Conservation (phyloP, 1,140 invertebrate genomes). For the Drosophila miranda region DNA sequence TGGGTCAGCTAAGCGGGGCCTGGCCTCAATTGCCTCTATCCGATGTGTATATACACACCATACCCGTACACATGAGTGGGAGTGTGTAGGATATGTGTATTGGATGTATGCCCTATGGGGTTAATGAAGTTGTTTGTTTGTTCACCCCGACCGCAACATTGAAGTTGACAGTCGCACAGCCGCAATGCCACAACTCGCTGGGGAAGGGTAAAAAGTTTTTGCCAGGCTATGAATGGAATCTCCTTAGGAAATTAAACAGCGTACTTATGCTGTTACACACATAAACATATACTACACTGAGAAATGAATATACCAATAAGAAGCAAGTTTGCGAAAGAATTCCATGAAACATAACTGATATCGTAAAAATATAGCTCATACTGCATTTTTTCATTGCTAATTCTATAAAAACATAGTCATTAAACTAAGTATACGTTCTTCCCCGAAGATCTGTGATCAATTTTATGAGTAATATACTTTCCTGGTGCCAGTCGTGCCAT, state of each 20-base stretch:
- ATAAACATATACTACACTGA: too few species aligned
- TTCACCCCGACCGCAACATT: constrained; percentile 27
- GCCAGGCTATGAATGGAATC: constrained; percentile 1
- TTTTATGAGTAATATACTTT: too few species aligned
- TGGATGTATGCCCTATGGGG: constrained; percentile 62
- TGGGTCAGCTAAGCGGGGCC: constrained; percentile 67
- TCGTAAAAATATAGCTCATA: too few species aligned
- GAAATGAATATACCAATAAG: too few species aligned
- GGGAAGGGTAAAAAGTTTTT: constrained; percentile 8
- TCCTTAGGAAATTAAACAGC: constrained; percentile 18
- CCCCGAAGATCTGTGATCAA: too few species aligned
- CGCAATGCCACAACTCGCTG: not conserved
- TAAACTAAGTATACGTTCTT: too few species aligned
- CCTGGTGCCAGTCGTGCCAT: too few species aligned
- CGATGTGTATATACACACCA: constrained; percentile 27
- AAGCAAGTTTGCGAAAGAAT: too few species aligned
- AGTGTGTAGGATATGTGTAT: constrained; percentile 30
- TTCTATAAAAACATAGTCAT: too few species aligned
- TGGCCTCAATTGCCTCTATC: constrained; percentile 44
- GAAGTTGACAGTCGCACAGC: constrained; percentile 35
- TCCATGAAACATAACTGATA: too few species aligned
- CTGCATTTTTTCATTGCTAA: too few species aligned
- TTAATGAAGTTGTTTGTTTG: constrained; percentile 79
- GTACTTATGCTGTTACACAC: not conserved
- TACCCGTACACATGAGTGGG: constrained; percentile 11